Conservation (phyloP, 2,888 invertebrate species). For the Drosophila sordidula region DNA sequence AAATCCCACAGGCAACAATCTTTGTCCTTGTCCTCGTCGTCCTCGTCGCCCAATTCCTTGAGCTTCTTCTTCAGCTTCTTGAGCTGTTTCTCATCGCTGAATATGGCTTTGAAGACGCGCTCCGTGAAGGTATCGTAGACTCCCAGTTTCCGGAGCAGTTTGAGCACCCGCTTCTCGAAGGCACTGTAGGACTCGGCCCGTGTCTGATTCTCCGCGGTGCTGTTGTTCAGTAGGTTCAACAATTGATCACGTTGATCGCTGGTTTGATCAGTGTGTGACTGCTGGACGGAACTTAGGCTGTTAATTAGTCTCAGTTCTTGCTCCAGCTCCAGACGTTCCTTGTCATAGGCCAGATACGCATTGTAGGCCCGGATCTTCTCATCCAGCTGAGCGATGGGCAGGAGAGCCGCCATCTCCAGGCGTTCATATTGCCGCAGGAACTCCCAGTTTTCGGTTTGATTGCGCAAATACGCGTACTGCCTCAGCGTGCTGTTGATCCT, state of each 20-base stretch:
- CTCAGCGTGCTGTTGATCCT: conserved; percentile 33
- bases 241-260: too few relatives aligned
- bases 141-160: conserved; percentile 38
- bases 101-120: conserved; percentile 47
- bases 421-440: conserved; percentile 9
- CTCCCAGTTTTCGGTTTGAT: not conserved
- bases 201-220: not conserved
- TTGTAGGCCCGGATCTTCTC: conserved; percentile 45
- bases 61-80: conserved; percentile 43
- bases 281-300: not conserved
- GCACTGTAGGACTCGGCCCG: not conserved
- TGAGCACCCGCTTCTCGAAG: conserved; percentile 34
- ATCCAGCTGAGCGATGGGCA: conserved; percentile 46
- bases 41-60: conserved; percentile 30
- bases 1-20: conserved; percentile 44
- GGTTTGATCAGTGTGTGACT: not conserved
- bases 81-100: conserved; percentile 47
- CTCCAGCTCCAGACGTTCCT: not conserved
- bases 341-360: conserved; percentile 12
- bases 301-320: not conserved
- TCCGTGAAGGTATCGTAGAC: conserved; percentile 32
- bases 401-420: conserved; percentile 26
- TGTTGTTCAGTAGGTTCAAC: too few relatives aligned
- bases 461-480: conserved; percentile 2
- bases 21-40: conserved; percentile 22